Base-by-base conservation (phyloP, 2,888 invertebrate genomes). In the Pogonocherus hispidulus region DNA sequence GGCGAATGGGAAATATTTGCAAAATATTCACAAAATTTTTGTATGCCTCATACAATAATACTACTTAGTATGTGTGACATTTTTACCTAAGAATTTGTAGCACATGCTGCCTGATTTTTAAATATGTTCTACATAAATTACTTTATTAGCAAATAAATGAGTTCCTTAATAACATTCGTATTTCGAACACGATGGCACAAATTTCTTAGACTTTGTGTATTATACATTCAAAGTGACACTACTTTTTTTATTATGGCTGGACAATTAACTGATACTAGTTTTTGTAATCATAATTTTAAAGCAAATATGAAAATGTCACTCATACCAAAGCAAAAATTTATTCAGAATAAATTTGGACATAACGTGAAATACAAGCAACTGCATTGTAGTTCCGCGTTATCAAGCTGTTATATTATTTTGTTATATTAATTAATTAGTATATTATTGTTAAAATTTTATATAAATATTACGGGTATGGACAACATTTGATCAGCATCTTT, bases 381-480 rank as follows among this genome's bases (percentile, higher is more conserved):
- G 23, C 55, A 67, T 65, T 79, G 77, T 78, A 75, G 70, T 78
- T 79, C 74, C 75, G 55, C 66, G 75, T 79, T 78, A 78, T 78
- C 27, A 59, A 74, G 78, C 80, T 80, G 79, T 81, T 81, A 80
- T 78, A 77, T 74, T 69, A 74, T 77, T 79, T 78, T 68, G 76
- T 79, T 76, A 73, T 63, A 71, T 69, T 73, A 72, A 78, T 73
- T 79, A 68, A 78, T 80, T 81, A 79, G 75, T 80, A 78, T 81
- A 82, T 81, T 82, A 83, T 84, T 83, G 83, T 84, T 84, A 81
- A 81, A 83, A 79, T 84, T 85, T 84, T 84, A 83, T 84, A 84
- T 84, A 82, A 83, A 83, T 84, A 82, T 84, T 83, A 78, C 75
- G 77, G 79, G 74, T 78, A 77, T 81, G 82, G 82, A 77, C 73